Evolutionary conservation across 2,888 invertebrate genomes (phyloP).

Genomic region (Alsophila aescularia): DNA sequence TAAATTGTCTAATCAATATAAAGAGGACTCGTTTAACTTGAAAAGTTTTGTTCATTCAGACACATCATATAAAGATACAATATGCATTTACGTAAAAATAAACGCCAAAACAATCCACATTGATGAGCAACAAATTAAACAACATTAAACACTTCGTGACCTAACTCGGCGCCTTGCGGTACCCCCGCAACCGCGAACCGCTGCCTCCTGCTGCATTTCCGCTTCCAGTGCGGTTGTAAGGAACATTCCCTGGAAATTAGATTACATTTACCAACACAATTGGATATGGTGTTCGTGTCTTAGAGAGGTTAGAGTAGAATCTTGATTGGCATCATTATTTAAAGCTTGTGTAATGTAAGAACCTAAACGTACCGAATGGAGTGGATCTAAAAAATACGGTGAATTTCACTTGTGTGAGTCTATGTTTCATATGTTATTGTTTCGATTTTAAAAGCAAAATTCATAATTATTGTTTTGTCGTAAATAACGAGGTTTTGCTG

Average conservation of each 20-base stretch:
- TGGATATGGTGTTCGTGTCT: conserved; percentile 17
- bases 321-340: conserved; percentile 12
- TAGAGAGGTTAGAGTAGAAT: conserved; percentile 9
- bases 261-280: conserved; percentile 52
- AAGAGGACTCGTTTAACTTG: too few relatives aligned
- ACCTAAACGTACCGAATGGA: too few relatives aligned
- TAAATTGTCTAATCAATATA: too few relatives aligned
- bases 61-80: too few relatives aligned
- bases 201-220: conserved; percentile 55
- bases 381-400: too few relatives aligned
- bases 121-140: conserved; percentile 36
- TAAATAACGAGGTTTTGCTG: too few relatives aligned
- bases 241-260: conserved; percentile 66
- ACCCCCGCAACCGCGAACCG: conserved; percentile 53
- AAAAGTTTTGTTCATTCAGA: background rate
- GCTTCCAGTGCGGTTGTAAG: conserved; percentile 63
- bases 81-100: background rate
- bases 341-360: background rate
- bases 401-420: too few relatives aligned
- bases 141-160: conserved; percentile 50
- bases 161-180: conserved; percentile 55
- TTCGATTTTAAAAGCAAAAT: too few relatives aligned
- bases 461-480: too few relatives aligned
- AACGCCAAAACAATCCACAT: background rate
- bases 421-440: too few relatives aligned